These are phyloP conservation scores for Podilymbus podiceps DNA, from an alignment of 2,113 vertebrate genomes.

Conservation along the genomic window DNA sequence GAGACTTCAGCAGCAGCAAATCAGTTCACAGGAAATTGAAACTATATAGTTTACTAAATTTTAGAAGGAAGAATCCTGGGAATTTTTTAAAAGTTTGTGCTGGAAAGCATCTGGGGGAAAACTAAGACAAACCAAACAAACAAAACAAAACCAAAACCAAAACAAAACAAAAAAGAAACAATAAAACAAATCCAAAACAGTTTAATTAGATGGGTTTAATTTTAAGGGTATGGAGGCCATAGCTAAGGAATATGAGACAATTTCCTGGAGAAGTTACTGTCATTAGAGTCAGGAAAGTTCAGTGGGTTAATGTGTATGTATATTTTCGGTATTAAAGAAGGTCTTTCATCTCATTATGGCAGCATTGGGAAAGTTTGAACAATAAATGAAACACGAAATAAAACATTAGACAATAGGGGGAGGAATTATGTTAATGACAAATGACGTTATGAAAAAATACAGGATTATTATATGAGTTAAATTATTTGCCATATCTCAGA, in stretches of 20 bases:
- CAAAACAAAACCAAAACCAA: neutral
- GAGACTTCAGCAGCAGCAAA: neutral
- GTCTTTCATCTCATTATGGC: neutral
- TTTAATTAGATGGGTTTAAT: neutral
- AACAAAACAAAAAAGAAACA: too few species aligned
- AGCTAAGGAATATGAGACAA: neutral
- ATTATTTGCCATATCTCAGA: neutral
- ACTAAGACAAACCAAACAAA: neutral
- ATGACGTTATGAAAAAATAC: neutral
- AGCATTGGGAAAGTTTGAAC: neutral
- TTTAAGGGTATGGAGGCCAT: neutral
- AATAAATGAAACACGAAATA: neutral
- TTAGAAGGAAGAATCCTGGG: neutral
- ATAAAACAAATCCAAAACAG: neutral
- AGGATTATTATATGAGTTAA: neutral
- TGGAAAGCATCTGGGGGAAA: neutral
- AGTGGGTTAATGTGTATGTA: neutral
- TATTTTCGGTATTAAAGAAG: neutral
- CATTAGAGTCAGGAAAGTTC: neutral
- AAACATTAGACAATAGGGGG: neutral
- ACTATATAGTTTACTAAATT: neutral
- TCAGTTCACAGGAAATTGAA: neutral
- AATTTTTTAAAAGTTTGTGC: neutral
- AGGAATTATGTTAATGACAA: neutral
- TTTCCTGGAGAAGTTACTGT: neutral